A percentile compares a stretch with the other conserved stretches of the same genome.
These are phyloP conservation scores for Rhizomys pruinosus DNA, from an alignment of 2,113 vertebrate species.

Conservation along the genomic window DNA sequence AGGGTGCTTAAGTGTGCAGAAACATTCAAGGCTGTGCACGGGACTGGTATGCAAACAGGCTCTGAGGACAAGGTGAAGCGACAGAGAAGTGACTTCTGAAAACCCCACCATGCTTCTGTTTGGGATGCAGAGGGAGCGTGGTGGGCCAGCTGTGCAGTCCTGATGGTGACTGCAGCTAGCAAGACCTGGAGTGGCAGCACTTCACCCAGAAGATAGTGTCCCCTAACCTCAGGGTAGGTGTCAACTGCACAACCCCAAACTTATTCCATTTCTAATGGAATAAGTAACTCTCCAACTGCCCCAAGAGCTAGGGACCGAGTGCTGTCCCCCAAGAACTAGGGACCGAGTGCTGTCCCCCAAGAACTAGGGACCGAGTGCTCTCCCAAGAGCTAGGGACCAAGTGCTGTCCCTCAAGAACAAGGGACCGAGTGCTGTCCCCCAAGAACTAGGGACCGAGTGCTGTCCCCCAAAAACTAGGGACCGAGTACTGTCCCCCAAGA, in stretches of 20 bases:
- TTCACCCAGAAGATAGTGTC: neutral
- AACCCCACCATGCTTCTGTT: neutral
- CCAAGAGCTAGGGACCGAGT: neutral
- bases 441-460: too few relatives aligned
- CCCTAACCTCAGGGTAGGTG: neutral
- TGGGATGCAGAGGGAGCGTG: neutral
- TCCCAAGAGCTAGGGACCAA: too few relatives aligned
- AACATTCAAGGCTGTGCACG: neutral
- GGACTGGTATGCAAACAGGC: neutral
- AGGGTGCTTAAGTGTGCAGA: neutral
- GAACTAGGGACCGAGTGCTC: too few relatives aligned
- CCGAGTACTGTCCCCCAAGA: too few relatives aligned
- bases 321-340: too few relatives aligned
- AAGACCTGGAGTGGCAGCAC: neutral
- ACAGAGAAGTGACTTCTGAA: neutral
- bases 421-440: too few relatives aligned
- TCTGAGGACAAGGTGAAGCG: neutral
- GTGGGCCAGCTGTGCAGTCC: conserved; percentile 4
- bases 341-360: too few relatives aligned
- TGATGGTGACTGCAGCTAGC: neutral
- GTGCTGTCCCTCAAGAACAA: too few relatives aligned
- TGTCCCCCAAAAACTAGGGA: too few relatives aligned
- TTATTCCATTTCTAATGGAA: neutral
- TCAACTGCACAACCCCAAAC: too few relatives aligned
- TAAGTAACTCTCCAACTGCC: neutral